A percentile compares a stretch with the other conserved stretches of the same genome.
These are phyloP conservation scores for Peucedramus taeniatus DNA, from an alignment of 2,113 vertebrate species.

Conservation along the genomic window DNA sequence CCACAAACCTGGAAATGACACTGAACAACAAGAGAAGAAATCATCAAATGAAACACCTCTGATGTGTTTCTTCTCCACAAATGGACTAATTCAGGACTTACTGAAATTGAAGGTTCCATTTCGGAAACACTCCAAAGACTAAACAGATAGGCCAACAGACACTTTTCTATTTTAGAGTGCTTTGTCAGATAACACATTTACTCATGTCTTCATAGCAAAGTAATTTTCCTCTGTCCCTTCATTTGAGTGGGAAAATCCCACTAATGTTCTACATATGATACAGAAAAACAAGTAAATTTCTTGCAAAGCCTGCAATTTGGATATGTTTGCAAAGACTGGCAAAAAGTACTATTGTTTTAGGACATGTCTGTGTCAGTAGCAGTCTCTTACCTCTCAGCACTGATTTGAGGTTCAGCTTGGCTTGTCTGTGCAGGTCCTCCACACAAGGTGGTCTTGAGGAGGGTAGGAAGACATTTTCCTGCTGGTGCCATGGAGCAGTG, in stretches of 20 bases:
- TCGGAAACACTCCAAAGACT: not conserved
- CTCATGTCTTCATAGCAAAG: not conserved
- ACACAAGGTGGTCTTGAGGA: constrained; percentile 87
- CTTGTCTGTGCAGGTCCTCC: constrained; percentile 93
- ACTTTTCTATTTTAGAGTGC: not conserved
- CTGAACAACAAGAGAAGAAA: not conserved
- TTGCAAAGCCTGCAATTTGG: not conserved
- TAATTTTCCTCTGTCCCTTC: not conserved
- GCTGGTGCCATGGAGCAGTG: constrained; percentile 93
- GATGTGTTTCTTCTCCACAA: not conserved
- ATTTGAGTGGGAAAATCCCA: not conserved
- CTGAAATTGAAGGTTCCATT: not conserved
- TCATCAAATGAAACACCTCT: not conserved
- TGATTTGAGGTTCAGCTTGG: constrained; percentile 96
- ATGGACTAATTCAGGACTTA: not conserved
- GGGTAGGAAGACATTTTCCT: constrained; percentile 95
- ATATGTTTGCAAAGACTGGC: not conserved
- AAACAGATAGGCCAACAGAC: not conserved
- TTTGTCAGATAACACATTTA: not conserved
- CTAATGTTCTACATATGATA: not conserved
- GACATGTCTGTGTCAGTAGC: not conserved
- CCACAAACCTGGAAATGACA: not conserved
- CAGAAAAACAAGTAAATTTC: not conserved
- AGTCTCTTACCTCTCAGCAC: constrained; percentile 85
- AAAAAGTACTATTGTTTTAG: not conserved